Conservation (phyloP, 2,888 invertebrate species). For the Drosophila picticornis region DNA sequence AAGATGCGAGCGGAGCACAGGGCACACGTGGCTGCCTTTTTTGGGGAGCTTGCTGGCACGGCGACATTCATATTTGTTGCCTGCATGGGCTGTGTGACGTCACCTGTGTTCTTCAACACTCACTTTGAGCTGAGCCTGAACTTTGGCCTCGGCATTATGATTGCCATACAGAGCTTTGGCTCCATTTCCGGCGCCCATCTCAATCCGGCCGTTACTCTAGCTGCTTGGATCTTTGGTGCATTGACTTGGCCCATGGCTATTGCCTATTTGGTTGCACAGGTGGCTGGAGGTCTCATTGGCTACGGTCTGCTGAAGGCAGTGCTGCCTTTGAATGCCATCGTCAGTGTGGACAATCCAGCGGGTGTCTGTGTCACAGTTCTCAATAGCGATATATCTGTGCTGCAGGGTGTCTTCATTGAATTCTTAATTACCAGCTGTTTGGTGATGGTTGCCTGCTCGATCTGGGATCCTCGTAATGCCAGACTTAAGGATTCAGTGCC, state of each 20-base stretch:
- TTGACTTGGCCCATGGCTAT: slow-evolving; percentile 85
- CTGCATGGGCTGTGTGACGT: slow-evolving; percentile 88
- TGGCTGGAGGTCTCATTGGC: slow-evolving; percentile 89
- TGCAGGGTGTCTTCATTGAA: slow-evolving; percentile 88
- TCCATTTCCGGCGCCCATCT: slow-evolving; percentile 91
- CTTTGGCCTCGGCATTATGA: slow-evolving; percentile 89
- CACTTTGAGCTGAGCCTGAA: slow-evolving; percentile 79
- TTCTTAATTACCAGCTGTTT: slow-evolving; percentile 88
- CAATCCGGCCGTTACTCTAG: slow-evolving; percentile 91
- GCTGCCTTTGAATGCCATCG: slow-evolving; percentile 84
- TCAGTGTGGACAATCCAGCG: slow-evolving; percentile 65
- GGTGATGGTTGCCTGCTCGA: slow-evolving; percentile 88
- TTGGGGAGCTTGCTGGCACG: slow-evolving; percentile 89
- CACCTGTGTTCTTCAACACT: slow-evolving; percentile 73
- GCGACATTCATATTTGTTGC: slow-evolving; percentile 89
- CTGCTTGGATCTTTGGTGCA: slow-evolving; percentile 86
- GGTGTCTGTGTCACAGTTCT: slow-evolving; percentile 87
- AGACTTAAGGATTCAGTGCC: slow-evolving; percentile 88
- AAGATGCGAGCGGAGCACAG: slow-evolving; percentile 40
- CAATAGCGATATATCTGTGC: slow-evolving; percentile 85
- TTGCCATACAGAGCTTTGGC: slow-evolving; percentile 90
- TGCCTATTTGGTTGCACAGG: slow-evolving; percentile 88
- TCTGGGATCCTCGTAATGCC: slow-evolving; percentile 90
- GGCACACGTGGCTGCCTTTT: slow-evolving; percentile 69
- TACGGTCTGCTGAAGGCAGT: slow-evolving; percentile 89